Evolutionary conservation across 2,888 invertebrate genomes (phyloP).

Genomic region (Lasius platythorax): DNA sequence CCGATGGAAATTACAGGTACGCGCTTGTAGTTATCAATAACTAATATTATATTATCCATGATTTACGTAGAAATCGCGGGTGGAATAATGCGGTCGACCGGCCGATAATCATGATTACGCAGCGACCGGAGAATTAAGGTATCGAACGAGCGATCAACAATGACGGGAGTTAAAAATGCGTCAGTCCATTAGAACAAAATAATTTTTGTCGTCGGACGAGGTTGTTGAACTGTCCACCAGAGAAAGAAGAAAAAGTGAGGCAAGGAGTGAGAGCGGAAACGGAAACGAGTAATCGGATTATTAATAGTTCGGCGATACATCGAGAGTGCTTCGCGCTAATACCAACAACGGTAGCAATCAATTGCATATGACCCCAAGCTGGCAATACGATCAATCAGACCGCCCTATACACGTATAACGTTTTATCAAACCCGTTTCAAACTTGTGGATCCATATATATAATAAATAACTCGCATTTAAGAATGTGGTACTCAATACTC

Average conservation of each 20-base stretch:
- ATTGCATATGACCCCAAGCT: conserved; percentile 35
- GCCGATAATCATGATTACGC: conserved; percentile 40
- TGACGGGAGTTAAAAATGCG: conserved; percentile 12
- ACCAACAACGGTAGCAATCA: conserved; percentile 43
- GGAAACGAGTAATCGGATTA: conserved; percentile 65
- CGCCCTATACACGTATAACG: conserved; percentile 56
- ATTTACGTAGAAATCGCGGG: conserved; percentile 33
- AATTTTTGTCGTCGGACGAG: conserved; percentile 6
- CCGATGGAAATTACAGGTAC: conserved; percentile 5
- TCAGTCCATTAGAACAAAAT: not conserved
- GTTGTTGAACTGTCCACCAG: conserved; percentile 8
- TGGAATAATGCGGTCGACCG: conserved; percentile 22
- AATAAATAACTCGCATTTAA: conserved; percentile 31
- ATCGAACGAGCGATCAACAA: conserved; percentile 14
- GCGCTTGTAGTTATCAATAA: conserved; percentile 32
- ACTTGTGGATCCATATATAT: not conserved
- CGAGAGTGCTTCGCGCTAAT: conserved; percentile 21
- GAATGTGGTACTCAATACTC: not conserved
- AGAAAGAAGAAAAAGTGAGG: conserved; percentile 7
- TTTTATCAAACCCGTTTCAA: conserved; percentile 41
- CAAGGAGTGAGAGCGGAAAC: conserved; percentile 7
- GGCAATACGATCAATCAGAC: conserved; percentile 68
- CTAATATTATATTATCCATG: conserved; percentile 36
- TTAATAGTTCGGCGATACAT: conserved; percentile 67
- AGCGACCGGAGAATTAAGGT: conserved; percentile 24